Percentiles rank a stretch among this genome's conserved stretches.
Evolutionary conservation across 2,113 vertebrate genomes (phyloP).

Genomic region (Alligator sinensis): DNA sequence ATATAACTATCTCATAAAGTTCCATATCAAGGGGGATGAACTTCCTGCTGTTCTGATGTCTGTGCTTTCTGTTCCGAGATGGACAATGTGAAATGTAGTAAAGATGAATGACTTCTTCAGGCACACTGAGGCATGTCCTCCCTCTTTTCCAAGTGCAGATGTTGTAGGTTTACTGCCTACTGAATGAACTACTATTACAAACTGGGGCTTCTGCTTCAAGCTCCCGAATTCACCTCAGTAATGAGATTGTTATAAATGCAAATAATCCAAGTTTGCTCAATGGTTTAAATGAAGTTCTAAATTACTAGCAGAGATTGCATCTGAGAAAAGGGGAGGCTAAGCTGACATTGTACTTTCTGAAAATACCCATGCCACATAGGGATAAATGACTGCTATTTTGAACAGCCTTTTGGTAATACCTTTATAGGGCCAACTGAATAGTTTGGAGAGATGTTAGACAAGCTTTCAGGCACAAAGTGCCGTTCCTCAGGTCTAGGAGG

Average conservation of each 20-base stretch:
- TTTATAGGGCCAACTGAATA: too few relatives aligned
- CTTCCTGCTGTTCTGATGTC: constrained; percentile 23
- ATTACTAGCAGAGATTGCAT: neutral
- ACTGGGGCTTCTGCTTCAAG: neutral
- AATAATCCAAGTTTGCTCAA: accelerated
- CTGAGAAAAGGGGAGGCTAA: neutral
- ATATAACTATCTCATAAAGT: constrained; percentile 11
- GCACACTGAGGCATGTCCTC: neutral
- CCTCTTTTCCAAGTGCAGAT: neutral
- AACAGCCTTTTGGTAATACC: too few relatives aligned
- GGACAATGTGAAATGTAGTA: neutral
- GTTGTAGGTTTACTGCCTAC: neutral
- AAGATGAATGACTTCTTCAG: neutral
- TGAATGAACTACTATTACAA: neutral
- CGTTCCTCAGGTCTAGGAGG: too few relatives aligned
- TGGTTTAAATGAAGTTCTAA: neutral
- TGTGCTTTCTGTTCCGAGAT: neutral
- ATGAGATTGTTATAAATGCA: neutral
- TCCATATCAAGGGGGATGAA: neutral
- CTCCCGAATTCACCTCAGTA: neutral
- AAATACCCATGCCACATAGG: neutral
- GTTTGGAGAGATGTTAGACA: too few relatives aligned
- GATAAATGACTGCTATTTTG: too few relatives aligned
- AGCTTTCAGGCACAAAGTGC: too few relatives aligned
- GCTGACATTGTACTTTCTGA: accelerated